Evolutionary conservation across 2,797 vertebrate genomes (phyloP), one percentile per base, ranked within the genome.

Genomic region (Sphaeramia orbicularis): DNA sequence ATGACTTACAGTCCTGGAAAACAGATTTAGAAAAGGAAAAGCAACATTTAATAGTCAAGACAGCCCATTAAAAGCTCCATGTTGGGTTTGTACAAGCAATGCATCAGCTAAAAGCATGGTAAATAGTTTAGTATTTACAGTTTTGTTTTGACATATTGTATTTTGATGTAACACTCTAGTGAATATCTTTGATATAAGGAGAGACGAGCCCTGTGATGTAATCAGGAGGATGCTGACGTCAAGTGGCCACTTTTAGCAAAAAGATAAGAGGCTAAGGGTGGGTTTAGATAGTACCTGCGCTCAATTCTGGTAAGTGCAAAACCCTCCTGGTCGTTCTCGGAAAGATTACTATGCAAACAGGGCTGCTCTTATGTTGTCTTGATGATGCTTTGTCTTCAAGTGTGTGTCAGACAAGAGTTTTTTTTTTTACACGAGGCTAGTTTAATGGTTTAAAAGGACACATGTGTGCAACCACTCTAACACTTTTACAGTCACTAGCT

Each of bases 1-100:
- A 76, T 80, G 60, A 84, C 62, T 61, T 71, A 60, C 12, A 27
- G 55, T 54, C 35, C 57, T 58, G 73, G 69, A 86, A 78, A 86
- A 81, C 69, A 45, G 52, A 65, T 71, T 85, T 41, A 14, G 55
- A 68, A 66, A 56, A 56, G 52, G 43, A 77, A 74, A 74, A 76
- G 58, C 41, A 78, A 70, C 67, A 61, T 80, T 67, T 44, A 76
- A 52, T 54, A 61, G 61, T 52, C n/a, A 8, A 58, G 50, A 30
- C 36, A n/a, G 40, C 48, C 65, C 61, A 70, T 76, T 79, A 74
- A 74, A 86, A 53, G 61, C 68, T 74, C 52, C 14, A 12, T 12
- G 74, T 58, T 76, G 59, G 56, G 40, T 56, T 66, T 47, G 32
- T 53, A 57, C 76, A 65, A 74, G 73, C 50, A 43, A 40, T 9